These are phyloP conservation scores for Ganaspis sp. DNA, from an alignment of 1,140 invertebrate genomes.

Conservation along the genomic window DNA sequence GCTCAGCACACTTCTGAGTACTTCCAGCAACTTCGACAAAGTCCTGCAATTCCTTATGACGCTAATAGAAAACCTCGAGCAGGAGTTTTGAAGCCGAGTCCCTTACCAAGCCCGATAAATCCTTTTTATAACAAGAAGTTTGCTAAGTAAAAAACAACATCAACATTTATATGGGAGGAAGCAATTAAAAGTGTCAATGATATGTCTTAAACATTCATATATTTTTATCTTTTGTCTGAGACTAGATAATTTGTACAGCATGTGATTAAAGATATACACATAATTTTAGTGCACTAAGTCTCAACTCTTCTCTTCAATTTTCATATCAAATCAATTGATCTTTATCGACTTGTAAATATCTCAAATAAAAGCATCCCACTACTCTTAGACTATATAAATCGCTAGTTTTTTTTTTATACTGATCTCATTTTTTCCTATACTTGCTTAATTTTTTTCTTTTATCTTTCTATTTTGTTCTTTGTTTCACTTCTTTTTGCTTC, in stretches of 20 bases:
- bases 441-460: no score
- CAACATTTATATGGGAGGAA: slow-evolving; percentile 36
- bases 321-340: background rate
- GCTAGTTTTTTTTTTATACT: no score
- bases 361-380: slow-evolving; percentile 6
- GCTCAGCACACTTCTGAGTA: slow-evolving; percentile 84
- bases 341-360: slow-evolving; percentile 24
- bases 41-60: slow-evolving; percentile 85
- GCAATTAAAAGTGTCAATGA: background rate
- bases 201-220: background rate
- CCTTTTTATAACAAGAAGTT: slow-evolving; percentile 80
- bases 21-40: slow-evolving; percentile 80
- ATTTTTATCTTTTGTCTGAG: background rate
- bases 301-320: background rate
- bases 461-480: no score
- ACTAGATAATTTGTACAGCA: background rate
- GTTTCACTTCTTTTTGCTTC: no score
- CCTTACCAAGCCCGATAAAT: slow-evolving; percentile 84
- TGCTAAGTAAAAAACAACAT: slow-evolving; percentile 35
- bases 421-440: no score
- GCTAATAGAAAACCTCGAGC: slow-evolving; percentile 81
- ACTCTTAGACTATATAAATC: background rate
- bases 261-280: background rate
- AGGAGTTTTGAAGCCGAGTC: slow-evolving; percentile 82
- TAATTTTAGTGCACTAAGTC: background rate